A percentile compares a stretch with the other conserved stretches of the same genome.
Evolutionary conservation across 1,140 invertebrate species (phyloP).

Genomic region (Leptinotarsa undecemlineata): DNA sequence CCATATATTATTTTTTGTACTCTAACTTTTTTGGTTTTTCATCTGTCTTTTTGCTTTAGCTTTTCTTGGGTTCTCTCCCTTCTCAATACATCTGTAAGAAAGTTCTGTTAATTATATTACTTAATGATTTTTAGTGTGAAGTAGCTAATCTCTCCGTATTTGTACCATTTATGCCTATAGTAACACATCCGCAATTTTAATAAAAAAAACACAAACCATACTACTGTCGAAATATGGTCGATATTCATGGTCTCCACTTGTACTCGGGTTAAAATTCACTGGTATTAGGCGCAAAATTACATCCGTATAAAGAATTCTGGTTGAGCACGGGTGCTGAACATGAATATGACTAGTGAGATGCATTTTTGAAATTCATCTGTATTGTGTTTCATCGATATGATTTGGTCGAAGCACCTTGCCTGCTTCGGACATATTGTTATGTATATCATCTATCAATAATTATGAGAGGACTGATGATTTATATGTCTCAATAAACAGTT

Average conservation of each 20-base stretch:
- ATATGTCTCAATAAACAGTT: constrained; percentile 69
- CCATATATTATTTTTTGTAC: constrained; percentile 26
- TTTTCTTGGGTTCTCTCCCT: constrained; percentile 37
- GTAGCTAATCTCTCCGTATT: constrained; percentile 60
- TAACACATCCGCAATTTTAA: constrained; percentile 49
- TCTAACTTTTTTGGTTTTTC: constrained; percentile 15
- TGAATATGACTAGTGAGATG: constrained; percentile 11
- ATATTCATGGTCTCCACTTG: not conserved
- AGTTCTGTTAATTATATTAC: constrained; percentile 41
- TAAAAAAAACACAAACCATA: constrained; percentile 38
- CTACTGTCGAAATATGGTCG: constrained; percentile 31
- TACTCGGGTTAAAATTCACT: not conserved
- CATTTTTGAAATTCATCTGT: constrained; percentile 5
- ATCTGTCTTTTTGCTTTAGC: constrained; percentile 44
- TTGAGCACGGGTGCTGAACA: not conserved
- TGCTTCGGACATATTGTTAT: constrained; percentile 40
- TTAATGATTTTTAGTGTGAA: constrained; percentile 59
- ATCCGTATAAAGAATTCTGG: constrained; percentile 1
- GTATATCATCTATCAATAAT: constrained; percentile 56
- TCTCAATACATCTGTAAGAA: constrained; percentile 42
- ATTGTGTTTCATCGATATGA: constrained; percentile 2
- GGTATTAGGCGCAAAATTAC: constrained; percentile 12
- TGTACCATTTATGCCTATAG: constrained; percentile 56
- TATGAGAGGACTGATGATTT: constrained; percentile 58
- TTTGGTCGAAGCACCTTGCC: constrained; percentile 33